phyloP scores from a whole-genome alignment of 2,113 vertebrate species.

The Choloepus hoffmanni region DNA sequence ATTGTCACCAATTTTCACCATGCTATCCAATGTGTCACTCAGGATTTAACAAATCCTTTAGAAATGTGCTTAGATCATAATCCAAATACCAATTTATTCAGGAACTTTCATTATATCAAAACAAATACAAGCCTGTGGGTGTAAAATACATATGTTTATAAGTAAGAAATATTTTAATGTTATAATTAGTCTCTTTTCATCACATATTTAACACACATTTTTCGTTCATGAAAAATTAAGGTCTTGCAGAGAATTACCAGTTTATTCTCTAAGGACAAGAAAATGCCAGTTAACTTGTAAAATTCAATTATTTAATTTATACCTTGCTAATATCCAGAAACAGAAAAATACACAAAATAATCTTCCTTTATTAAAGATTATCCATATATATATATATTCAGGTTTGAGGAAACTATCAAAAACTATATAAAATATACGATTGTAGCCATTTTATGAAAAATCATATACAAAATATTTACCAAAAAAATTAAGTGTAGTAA shows the following conservation, averaged over 20 bases:
- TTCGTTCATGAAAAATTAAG: conserved; percentile 42
- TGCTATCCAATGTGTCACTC: conserved; percentile 54
- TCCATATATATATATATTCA: neutral
- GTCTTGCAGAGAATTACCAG: conserved; percentile 44
- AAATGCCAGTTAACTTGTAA: neutral
- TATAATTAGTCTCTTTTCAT: conserved; percentile 69
- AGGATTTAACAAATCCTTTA: conserved; percentile 48
- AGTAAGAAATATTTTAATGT: conserved; percentile 31
- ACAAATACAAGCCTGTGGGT: conserved; percentile 41
- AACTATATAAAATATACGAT: neutral
- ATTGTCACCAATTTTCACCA: conserved; percentile 48
- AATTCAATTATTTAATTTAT: conserved; percentile 25
- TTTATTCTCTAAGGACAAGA: conserved; percentile 42
- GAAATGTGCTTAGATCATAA: conserved; percentile 46
- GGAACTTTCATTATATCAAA: conserved; percentile 54
- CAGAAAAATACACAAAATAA: conserved; percentile 23
- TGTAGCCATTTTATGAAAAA: neutral
- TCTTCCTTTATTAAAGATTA: neutral
- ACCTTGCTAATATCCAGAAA: neutral
- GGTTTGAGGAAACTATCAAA: neutral
- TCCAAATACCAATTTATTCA: conserved; percentile 56
- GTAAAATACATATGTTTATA: conserved; percentile 57
- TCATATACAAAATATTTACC: neutral
- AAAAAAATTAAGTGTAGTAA: neutral
- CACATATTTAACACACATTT: conserved; percentile 57